These are phyloP conservation scores for Gymnobelideus leadbeateri DNA, from an alignment of 2,113 vertebrate species.

Conservation along the genomic window DNA sequence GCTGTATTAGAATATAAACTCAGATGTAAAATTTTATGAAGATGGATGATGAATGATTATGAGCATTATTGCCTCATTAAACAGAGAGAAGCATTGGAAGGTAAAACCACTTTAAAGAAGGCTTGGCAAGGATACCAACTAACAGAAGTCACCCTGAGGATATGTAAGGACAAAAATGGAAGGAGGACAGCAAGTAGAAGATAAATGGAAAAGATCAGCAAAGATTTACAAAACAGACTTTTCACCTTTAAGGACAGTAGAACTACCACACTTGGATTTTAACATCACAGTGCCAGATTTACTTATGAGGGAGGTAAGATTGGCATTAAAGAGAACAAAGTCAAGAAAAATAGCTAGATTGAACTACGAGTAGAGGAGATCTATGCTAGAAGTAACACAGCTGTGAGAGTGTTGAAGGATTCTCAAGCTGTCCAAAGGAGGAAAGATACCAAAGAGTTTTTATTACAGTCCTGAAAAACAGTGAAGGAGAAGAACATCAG, in stretches of 20 bases:
- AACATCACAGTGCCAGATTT: not conserved
- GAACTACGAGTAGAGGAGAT: not conserved
- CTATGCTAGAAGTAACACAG: not conserved
- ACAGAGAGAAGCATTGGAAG: slow-evolving; percentile 8
- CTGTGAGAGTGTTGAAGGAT: not conserved
- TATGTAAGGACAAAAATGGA: not conserved
- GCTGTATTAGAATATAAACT: not conserved
- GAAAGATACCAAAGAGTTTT: not conserved
- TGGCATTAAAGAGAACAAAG: not conserved
- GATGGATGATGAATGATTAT: slow-evolving; percentile 1
- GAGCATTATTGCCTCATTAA: slow-evolving; percentile 9
- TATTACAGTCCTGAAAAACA: not conserved
- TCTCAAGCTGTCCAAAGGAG: not conserved
- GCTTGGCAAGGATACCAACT: not conserved
- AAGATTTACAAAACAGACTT: not conserved
- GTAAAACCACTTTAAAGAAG: slow-evolving; percentile 7
- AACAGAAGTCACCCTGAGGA: not conserved
- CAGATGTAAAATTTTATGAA: not conserved
- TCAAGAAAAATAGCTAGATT: not conserved
- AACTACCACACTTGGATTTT: not conserved
- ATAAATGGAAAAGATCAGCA: slow-evolving; percentile 10
- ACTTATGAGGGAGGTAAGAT: not conserved
- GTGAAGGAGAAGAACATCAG: not conserved
- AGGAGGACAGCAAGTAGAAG: slow-evolving; percentile 2
- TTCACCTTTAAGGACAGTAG: not conserved